Conservation (phyloP, 2,113 vertebrate species). For the Thamnophis sirtalis region DNA sequence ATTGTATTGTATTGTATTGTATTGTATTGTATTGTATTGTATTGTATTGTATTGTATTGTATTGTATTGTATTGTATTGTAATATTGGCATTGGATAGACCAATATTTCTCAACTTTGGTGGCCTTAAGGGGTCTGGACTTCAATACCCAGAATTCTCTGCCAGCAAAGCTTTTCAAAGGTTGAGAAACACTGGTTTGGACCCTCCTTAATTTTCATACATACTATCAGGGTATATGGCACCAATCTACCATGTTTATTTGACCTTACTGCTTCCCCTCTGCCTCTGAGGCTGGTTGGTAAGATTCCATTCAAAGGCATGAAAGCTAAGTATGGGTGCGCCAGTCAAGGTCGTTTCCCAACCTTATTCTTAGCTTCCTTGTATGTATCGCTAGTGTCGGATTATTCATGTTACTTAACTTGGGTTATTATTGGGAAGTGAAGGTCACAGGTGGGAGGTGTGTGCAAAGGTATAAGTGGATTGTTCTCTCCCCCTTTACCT, state of each 20-base stretch:
- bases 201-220: neutral
- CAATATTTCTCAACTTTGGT: neutral
- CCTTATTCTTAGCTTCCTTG: conserved; percentile 19
- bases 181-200: neutral
- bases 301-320: conserved; percentile 14
- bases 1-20: no score
- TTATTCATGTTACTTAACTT: conserved; percentile 22
- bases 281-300: conserved; percentile 14
- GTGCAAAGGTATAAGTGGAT: neutral
- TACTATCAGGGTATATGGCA: neutral
- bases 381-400: neutral
- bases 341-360: conserved; percentile 19
- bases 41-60: no score
- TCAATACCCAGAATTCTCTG: no score
- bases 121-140: neutral
- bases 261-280: neutral
- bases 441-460: neutral
- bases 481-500: neutral
- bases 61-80: no score
- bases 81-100: neutral
- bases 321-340: neutral
- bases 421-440: conserved; percentile 9
- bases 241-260: neutral
- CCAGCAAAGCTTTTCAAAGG: no score
- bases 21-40: no score